Conservation (phyloP, 2,113 vertebrate species). For the Cyanocitta stelleri region DNA sequence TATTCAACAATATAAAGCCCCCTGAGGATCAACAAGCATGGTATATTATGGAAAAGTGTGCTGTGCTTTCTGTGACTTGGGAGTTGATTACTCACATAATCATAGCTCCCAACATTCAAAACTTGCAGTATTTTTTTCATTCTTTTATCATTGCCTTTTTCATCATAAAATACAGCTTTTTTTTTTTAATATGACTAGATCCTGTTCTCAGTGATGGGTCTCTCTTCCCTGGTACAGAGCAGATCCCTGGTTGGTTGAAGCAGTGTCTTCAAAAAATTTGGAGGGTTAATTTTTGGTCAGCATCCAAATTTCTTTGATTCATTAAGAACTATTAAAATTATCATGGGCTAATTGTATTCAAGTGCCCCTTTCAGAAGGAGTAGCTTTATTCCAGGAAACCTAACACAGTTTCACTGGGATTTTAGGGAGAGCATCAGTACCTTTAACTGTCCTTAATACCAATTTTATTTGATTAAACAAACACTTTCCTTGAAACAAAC, state of each 20-base stretch:
- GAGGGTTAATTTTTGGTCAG: neutral
- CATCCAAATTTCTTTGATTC: neutral
- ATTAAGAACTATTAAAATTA: neutral
- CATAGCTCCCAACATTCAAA: neutral
- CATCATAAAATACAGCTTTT: neutral
- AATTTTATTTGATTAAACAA: neutral
- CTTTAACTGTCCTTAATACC: neutral
- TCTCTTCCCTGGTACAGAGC: neutral
- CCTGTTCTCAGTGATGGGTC: neutral
- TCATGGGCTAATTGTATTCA: neutral
- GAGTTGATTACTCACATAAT: neutral
- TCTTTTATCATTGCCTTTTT: neutral
- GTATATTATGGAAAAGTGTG: neutral
- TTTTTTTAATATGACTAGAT: neutral
- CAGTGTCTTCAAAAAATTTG: neutral
- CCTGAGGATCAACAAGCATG: neutral
- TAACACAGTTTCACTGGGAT: neutral
- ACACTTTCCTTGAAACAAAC: neutral
- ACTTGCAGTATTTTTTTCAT: neutral
- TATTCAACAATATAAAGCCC: slow-evolving; percentile 26
- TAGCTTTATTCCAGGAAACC: neutral
- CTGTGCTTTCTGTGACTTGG: slow-evolving; percentile 14
- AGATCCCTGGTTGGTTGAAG: neutral
- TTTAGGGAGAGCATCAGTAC: neutral
- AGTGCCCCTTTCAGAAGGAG: neutral